Base-by-base conservation (phyloP, 2,113 vertebrate genomes). In the Clarias macrocephalus region DNA sequence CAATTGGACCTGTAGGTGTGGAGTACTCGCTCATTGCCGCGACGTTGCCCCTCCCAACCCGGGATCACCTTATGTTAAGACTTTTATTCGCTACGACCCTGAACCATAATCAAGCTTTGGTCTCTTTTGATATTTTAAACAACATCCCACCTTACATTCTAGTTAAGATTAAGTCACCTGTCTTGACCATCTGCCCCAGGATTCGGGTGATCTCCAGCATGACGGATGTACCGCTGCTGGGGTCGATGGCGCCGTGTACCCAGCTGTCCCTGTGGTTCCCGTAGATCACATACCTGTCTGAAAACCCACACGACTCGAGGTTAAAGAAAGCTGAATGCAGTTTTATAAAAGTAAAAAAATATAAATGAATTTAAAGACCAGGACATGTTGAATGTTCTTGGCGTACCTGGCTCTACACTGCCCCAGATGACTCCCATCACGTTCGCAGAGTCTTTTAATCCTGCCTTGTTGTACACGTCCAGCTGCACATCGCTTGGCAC, bases 201-300 rank as follows among this genome's bases (percentile, higher is more conserved):
- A 97, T 92, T 8, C 96, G 93, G 52, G 93, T 94, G 83, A 97
- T 73, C 90, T 98, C 97, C 91, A 98, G 88, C 95, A 98, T 97
- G 42, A 97, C 96, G 0, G 97, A 94, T 0, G 97, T 97, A 15
- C 97, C 97, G 0, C 96, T 98, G 94, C 97, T 96, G 21, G 97
- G 97, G 87, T 98, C 97, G 5, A 98, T 96, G 1, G 97, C 97
- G 0, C 97, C 97, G 0, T 98, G 95, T 1, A 98, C 96, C 97
- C 97, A 98, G 86, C 97, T 98, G 94, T 97, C 97, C 33, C 97
- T 93, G 92, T 98, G 97, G 93, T 98, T 98, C 3, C 97, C 97
- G 0, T 97, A 98, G 0, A 98, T 93, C 68, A 98, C 95, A 0
- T 97, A 97, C 80, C 97, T 95, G 91, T 98, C 97, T 98, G 89